Conservation (phyloP, 2,888 invertebrate species). For the Lithophane semibrunnea region DNA sequence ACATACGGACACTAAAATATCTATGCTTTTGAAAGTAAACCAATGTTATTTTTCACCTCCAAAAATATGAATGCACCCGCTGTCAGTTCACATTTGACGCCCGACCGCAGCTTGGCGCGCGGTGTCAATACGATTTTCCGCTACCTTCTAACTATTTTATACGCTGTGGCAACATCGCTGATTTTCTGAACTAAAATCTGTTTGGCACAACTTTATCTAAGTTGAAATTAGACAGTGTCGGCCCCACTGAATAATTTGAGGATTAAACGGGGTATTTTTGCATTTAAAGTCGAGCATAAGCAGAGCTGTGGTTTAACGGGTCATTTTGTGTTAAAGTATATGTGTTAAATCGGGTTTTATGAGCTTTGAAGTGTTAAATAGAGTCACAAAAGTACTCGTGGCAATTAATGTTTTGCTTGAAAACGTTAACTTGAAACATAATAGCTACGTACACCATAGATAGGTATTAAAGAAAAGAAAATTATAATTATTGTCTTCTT, state of each 20-base stretch:
- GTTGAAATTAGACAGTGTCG: constrained; percentile 46
- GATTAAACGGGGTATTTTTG: constrained; percentile 46
- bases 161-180: constrained; percentile 59
- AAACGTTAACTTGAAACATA: neutral
- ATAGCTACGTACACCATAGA: neutral
- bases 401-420: constrained; percentile 8
- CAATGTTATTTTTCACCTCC: constrained; percentile 22
- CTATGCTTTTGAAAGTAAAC: constrained; percentile 6
- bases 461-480: neutral
- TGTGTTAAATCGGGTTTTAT: constrained; percentile 57
- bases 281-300: constrained; percentile 44
- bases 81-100: constrained; percentile 60
- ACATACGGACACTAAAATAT: neutral
- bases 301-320: constrained; percentile 29
- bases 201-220: constrained; percentile 45
- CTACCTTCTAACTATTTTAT: constrained; percentile 74
- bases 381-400: constrained; percentile 5
- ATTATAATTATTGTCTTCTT: neutral
- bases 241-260: constrained; percentile 39
- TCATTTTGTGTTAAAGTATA: constrained; percentile 55
- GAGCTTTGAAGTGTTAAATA: constrained; percentile 53
- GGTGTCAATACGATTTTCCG: constrained; percentile 77
- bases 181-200: constrained; percentile 52
- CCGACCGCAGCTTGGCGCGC: constrained; percentile 59
- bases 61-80: constrained; percentile 44